phyloP scores from a whole-genome alignment of 2,113 vertebrate species.

The Marcusenius ussheri region DNA sequence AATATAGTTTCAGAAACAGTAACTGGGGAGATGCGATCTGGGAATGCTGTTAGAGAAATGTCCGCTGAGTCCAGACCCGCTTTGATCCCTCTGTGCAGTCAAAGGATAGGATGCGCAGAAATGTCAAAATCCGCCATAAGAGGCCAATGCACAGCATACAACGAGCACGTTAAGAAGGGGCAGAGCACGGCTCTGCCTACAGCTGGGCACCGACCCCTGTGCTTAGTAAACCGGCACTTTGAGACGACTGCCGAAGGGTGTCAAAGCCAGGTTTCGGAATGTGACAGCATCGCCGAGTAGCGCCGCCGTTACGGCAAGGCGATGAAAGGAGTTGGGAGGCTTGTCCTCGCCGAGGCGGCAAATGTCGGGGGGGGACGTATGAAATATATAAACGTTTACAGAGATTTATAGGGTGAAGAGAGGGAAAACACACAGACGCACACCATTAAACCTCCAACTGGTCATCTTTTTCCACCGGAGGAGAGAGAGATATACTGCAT shows the following conservation, averaged over 20 bases:
- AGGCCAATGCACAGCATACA: neutral
- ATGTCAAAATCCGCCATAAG: neutral
- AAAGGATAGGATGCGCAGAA: neutral
- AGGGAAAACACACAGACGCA: neutral
- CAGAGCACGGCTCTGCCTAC: neutral
- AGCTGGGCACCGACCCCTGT: neutral
- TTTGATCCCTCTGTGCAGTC: neutral
- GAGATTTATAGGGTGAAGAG: neutral
- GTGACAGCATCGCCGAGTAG: neutral
- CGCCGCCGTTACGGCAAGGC: neutral
- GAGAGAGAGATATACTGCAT: neutral
- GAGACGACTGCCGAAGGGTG: neutral
- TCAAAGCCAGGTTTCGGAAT: neutral
- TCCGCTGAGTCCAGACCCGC: neutral
- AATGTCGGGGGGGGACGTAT: neutral
- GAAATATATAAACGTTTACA: neutral
- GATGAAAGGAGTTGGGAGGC: neutral
- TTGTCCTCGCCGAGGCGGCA: neutral
- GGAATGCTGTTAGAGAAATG: neutral
- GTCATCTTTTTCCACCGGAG: neutral
- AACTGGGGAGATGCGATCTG: neutral
- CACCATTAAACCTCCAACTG: neutral
- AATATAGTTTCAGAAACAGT: neutral
- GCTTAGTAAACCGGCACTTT: neutral
- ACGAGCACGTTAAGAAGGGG: neutral